These are phyloP conservation scores for Maccullochella peelii DNA, from an alignment of 2,113 vertebrate genomes.

Conservation along the genomic window DNA sequence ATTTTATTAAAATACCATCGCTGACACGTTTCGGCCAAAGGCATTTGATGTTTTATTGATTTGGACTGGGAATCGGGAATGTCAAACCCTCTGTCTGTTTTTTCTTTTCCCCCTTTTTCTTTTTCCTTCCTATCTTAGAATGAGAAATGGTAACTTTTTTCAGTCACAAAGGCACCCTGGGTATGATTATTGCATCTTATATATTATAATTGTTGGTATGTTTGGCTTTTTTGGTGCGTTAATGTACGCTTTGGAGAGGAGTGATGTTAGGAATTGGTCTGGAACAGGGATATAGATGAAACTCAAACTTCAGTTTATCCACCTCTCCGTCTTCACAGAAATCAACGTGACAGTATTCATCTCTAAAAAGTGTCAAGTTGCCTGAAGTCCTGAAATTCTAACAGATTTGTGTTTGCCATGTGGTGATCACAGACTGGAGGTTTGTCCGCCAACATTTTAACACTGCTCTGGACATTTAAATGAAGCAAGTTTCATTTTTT, in stretches of 20 bases:
- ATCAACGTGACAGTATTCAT: neutral
- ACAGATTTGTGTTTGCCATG: neutral
- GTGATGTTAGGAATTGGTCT: neutral
- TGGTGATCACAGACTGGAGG: neutral
- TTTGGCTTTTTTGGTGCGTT: neutral
- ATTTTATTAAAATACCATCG: neutral
- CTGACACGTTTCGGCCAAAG: neutral
- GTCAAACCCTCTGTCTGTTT: neutral
- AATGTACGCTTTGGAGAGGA: slow-evolving; percentile 2
- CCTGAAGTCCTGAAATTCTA: neutral
- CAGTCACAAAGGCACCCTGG: neutral
- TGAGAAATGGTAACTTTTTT: neutral
- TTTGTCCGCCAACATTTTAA: neutral
- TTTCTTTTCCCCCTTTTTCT: neutral
- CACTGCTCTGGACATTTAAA: slow-evolving; percentile 6
- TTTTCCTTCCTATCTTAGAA: neutral
- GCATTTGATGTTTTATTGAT: slow-evolving; percentile 1
- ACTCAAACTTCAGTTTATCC: neutral
- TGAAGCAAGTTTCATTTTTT: neutral
- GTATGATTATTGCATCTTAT: neutral
- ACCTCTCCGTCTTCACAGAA: neutral
- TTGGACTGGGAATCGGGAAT: neutral
- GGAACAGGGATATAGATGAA: neutral
- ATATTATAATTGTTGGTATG: neutral
- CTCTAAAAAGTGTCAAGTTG: slow-evolving; percentile 7